Evolutionary conservation across 2,888 invertebrate genomes (phyloP).

Genomic region (Lasioglossum malachurum): DNA sequence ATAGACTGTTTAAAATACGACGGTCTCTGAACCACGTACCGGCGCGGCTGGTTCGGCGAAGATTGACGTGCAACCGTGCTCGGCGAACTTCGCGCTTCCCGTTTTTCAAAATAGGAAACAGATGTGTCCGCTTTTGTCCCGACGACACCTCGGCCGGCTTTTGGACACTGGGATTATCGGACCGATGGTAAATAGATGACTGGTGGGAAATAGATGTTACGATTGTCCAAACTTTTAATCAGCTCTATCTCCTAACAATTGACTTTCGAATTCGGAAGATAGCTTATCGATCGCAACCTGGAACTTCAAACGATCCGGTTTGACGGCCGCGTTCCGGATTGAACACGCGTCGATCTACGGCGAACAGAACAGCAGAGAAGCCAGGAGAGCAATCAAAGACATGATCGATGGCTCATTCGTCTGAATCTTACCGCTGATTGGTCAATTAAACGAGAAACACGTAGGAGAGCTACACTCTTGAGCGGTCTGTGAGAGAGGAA

Average conservation of each 20-base stretch:
- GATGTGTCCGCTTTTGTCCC: background rate
- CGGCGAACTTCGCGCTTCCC: background rate
- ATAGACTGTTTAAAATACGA: slow-evolving; percentile 29
- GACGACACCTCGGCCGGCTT: background rate
- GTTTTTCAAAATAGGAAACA: slow-evolving; percentile 2
- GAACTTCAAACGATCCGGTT: background rate
- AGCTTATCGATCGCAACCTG: background rate
- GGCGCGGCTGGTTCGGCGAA: slow-evolving; percentile 15
- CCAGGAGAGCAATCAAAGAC: slow-evolving; percentile 78
- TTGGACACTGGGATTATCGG: background rate
- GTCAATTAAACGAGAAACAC: slow-evolving; percentile 84
- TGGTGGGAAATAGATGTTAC: background rate
- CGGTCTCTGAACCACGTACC: slow-evolving; percentile 8
- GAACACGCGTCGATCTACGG: background rate
- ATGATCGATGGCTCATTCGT: slow-evolving; percentile 83
- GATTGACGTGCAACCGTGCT: slow-evolving; percentile 12
- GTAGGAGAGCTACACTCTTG: slow-evolving; percentile 79
- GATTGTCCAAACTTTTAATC: background rate
- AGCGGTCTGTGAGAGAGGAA: slow-evolving; percentile 57
- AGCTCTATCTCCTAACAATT: background rate
- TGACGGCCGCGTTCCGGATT: background rate
- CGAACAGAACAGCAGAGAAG: slow-evolving; percentile 24
- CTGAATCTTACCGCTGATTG: slow-evolving; percentile 83
- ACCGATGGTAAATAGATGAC: background rate
- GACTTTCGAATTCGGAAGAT: background rate